Evolutionary conservation across 1,140 invertebrate genomes (phyloP).

Genomic region (Zaprionus camerounensis): DNA sequence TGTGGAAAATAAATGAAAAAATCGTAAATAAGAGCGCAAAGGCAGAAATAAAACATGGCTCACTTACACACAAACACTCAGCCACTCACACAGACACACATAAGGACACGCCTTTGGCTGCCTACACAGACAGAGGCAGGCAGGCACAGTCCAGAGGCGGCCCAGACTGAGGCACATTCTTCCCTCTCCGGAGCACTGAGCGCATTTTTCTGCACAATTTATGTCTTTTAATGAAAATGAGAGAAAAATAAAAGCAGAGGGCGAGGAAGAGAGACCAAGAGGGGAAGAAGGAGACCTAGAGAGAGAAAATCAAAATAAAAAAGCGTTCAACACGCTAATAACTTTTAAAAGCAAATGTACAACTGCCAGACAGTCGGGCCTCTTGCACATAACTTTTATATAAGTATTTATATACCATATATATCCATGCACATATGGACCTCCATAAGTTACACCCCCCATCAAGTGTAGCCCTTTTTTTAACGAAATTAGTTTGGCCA

Average conservation of each 20-base stretch:
- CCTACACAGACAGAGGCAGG: not conserved
- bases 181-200: conserved; percentile 36
- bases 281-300: not conserved
- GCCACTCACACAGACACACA: conserved; percentile 22
- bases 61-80: conserved; percentile 31
- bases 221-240: conserved; percentile 81
- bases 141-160: conserved; percentile 33
- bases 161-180: conserved; percentile 55
- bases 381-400: conserved; percentile 14
- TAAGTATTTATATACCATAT: not conserved
- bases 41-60: conserved; percentile 71
- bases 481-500: conserved; percentile 66
- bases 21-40: conserved; percentile 80
- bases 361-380: conserved; percentile 34
- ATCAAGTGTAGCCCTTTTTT: conserved; percentile 47
- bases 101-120: conserved; percentile 44
- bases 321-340: conserved; percentile 75
- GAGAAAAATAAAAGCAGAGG: conserved; percentile 36
- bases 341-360: conserved; percentile 79
- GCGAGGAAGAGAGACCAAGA: conserved; percentile 42
- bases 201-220: conserved; percentile 82
- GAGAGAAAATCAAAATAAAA: conserved; percentile 52
- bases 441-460: conserved; percentile 55
- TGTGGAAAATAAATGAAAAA: conserved; percentile 55
- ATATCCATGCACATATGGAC: conserved; percentile 14